These are phyloP conservation scores for Bombus superbus DNA, from an alignment of 1,140 invertebrate species.

Conservation along the genomic window DNA sequence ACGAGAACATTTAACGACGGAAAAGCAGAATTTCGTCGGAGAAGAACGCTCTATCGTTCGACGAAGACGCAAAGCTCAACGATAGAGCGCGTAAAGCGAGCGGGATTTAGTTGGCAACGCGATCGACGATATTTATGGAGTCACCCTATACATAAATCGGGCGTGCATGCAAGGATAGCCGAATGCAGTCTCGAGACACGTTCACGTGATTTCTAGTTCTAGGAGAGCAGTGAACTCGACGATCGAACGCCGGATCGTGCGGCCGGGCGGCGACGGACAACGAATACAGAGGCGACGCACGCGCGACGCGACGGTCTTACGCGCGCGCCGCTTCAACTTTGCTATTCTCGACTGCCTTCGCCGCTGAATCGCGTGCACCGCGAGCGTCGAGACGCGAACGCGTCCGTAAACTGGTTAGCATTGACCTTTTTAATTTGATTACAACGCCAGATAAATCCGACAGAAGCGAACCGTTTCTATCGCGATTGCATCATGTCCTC, in stretches of 20 bases:
- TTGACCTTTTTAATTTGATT: slow-evolving; percentile 72
- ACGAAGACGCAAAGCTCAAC: not conserved
- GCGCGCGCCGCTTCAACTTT: no score
- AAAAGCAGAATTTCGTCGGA: no score
- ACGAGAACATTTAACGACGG: no score
- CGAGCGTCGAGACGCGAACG: not conserved
- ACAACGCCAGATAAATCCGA: slow-evolving; percentile 45
- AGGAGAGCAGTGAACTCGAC: slow-evolving; percentile 41
- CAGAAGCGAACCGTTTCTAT: slow-evolving; percentile 11
- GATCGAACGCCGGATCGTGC: slow-evolving; percentile 35
- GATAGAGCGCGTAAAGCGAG: not conserved
- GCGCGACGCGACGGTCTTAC: not conserved
- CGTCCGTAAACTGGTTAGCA: slow-evolving; percentile 54
- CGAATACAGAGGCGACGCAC: not conserved
- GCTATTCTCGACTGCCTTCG: not conserved
- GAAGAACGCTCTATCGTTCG: not conserved
- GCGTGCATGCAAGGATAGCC: not conserved
- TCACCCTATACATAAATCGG: slow-evolving; percentile 14
- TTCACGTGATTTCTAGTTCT: slow-evolving; percentile 48
- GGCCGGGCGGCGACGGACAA: not conserved
- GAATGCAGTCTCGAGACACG: slow-evolving; percentile 29
- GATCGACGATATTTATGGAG: not conserved
- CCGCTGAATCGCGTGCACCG: slow-evolving; percentile 27
- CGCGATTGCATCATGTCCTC: slow-evolving; percentile 1
- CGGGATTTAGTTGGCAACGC: not conserved